Evolutionary conservation across 2,113 vertebrate species (phyloP).

Genomic region (Bothrops jararaca): DNA sequence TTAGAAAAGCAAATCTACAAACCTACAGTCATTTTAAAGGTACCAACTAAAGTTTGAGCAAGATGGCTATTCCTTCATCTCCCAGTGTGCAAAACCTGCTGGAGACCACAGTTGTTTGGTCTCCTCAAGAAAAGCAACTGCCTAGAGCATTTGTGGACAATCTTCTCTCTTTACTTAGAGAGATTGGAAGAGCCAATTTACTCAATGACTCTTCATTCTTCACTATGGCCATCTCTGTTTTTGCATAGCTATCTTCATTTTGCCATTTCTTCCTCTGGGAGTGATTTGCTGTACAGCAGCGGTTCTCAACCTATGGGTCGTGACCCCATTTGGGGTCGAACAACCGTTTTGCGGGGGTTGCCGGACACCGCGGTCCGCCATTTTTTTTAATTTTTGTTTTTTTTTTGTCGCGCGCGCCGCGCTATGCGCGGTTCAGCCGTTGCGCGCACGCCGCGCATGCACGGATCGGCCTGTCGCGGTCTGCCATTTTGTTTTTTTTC

Average conservation of each 20-base stretch:
- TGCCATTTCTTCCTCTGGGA: background rate
- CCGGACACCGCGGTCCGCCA: too few relatives aligned
- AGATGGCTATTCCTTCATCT: background rate
- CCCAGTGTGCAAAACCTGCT: background rate
- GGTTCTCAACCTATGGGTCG: too few relatives aligned
- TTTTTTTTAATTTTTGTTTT: too few relatives aligned
- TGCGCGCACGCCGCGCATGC: too few relatives aligned
- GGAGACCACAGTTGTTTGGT: background rate
- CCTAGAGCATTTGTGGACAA: background rate
- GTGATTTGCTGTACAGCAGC: background rate
- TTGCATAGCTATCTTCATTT: background rate
- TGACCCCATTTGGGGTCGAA: too few relatives aligned
- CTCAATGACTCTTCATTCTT: background rate
- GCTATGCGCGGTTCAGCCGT: too few relatives aligned
- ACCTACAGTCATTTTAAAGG: background rate
- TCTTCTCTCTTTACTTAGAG: background rate
- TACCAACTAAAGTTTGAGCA: background rate
- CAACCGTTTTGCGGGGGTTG: too few relatives aligned
- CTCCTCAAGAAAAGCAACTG: background rate
- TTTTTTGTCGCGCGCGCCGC: too few relatives aligned
- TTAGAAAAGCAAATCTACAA: background rate
- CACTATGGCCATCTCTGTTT: background rate
- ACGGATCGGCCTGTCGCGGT: too few relatives aligned
- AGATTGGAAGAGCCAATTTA: background rate
- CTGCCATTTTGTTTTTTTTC: too few relatives aligned